Evolutionary conservation across 2,888 invertebrate genomes (phyloP).

Genomic region (Tricholauxania praeusta): DNA sequence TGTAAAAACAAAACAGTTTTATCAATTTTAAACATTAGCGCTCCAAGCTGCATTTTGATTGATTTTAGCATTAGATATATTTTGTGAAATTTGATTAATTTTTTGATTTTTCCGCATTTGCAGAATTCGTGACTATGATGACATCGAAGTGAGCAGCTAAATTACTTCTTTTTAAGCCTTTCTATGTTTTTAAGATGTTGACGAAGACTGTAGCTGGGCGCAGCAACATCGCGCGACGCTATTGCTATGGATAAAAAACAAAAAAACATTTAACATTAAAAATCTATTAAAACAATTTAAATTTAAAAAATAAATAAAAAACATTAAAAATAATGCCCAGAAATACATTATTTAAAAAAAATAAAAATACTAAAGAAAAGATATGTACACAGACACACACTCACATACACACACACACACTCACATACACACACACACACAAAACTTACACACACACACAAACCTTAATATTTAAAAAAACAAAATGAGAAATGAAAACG

Average conservation of each 20-base stretch:
- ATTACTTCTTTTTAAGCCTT: conserved; percentile 74
- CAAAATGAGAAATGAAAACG: conserved; percentile 45
- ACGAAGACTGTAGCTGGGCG: conserved; percentile 75
- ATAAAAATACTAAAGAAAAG: conserved; percentile 43
- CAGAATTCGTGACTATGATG: conserved; percentile 99
- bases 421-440: conserved; percentile 41
- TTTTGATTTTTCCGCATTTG: conserved; percentile 69
- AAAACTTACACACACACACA: conserved; percentile 38
- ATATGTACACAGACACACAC: conserved; percentile 16
- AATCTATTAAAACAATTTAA: conserved; percentile 49
- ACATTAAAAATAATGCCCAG: conserved; percentile 49
- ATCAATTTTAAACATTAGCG: background rate
- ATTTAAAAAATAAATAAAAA: conserved; percentile 49
- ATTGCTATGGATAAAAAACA: conserved; percentile 68
- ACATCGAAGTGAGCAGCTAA: conserved; percentile 95
- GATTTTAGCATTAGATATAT: background rate
- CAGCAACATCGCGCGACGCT: conserved; percentile 68
- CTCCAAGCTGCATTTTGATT: background rate
- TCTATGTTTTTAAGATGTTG: conserved; percentile 70
- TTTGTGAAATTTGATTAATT: conserved; percentile 13
- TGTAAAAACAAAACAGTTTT: background rate
- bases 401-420: conserved; percentile 35
- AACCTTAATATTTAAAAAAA: conserved; percentile 32
- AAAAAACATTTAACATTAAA: conserved; percentile 49
- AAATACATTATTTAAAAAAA: conserved; percentile 51